Base-by-base conservation (phyloP, 2,888 invertebrate species). In the Xylota sylvarum region DNA sequence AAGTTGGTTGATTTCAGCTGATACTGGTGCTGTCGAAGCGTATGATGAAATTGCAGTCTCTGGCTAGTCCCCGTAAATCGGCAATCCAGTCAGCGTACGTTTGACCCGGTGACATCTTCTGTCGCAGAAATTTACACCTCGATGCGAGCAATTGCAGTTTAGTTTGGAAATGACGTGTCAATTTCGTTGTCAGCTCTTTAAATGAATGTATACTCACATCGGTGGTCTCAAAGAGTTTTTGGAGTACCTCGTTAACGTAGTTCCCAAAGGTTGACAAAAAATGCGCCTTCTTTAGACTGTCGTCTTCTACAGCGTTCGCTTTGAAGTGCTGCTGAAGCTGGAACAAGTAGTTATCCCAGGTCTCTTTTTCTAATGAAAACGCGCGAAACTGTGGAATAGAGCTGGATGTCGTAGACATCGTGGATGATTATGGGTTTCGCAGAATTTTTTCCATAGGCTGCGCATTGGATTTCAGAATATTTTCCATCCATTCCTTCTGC, bases 101-200 rank as follows among this genome's bases (percentile, higher is more conserved):
- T 14, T 46, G 46, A 7, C 30, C 30, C 1, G 46, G 30, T 3
- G 12, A 19, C n/a, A 62, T 62, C n/a, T 62, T 62, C 4, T 30
- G 46, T 30, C 19, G 62, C 46, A 62, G 6, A 43, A 43, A 62
- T 62, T 62, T 46, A 27, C 62, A 62, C 30, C 46, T 62, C 27
- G 12, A 62, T 58, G 37, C 37, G 5, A 46, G 46, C n/a, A 0
- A 0, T 1, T 46, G 46, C 14, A 14, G 17, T 17, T 17, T 48
- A 5, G 19, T 48, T 48, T 48, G 48, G 9, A 0, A 17, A 17
- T 19, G 19, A 48, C 19, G 14, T 48, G 6, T 14, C 6, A 46
- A 17, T 46, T 46, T 17, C 0, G 46, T 46, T 14, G 14, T 17
- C 5, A 46, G 2, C 46, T 7, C 9, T 48, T 19, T 9, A 48